These are phyloP conservation scores for Caenorhabditis japonica DNA, from an alignment of 2,888 invertebrate genomes.

Conservation along the genomic window DNA sequence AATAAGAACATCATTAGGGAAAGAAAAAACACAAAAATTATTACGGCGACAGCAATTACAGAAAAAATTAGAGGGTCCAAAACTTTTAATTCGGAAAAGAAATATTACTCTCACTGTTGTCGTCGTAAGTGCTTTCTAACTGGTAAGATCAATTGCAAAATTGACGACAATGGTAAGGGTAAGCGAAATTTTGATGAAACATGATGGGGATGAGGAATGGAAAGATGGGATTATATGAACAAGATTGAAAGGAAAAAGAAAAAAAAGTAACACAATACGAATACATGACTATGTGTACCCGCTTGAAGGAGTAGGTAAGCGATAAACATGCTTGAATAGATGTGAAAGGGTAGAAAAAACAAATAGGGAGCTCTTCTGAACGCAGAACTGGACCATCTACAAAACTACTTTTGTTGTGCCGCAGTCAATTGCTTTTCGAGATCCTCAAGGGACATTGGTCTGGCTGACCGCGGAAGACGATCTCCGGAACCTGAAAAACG, in stretches of 20 bases:
- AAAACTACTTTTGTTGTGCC: constrained; percentile 24
- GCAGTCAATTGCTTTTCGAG: constrained; percentile 55
- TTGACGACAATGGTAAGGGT: constrained; percentile 5
- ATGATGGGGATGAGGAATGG: constrained; percentile 13
- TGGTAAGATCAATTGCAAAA: constrained; percentile 1
- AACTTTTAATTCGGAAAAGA: constrained; percentile 1
- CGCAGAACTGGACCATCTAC: background rate
- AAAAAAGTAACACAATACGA: constrained; percentile 42
- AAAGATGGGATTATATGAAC: constrained; percentile 35
- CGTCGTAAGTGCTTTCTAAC: background rate
- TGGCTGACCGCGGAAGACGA: constrained; percentile 37
- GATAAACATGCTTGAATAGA: constrained; percentile 48
- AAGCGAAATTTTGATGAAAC: constrained; percentile 41
- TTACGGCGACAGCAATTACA: constrained; percentile 25
- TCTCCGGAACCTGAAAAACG: constrained; percentile 29
- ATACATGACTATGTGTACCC: constrained; percentile 56
- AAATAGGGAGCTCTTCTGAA: constrained; percentile 20
- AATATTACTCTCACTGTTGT: constrained; percentile 8
- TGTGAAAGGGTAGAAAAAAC: constrained; percentile 40
- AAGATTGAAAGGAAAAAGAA: constrained; percentile 19
- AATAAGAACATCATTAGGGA: constrained; percentile 32
- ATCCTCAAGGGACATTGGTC: constrained; percentile 59
- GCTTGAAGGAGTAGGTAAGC: constrained; percentile 41
- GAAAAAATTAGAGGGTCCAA: constrained; percentile 4
- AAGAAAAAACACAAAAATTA: constrained; percentile 20